Evolutionary conservation across 2,888 invertebrate genomes (phyloP).

Genomic region (Oscheius sp.): DNA sequence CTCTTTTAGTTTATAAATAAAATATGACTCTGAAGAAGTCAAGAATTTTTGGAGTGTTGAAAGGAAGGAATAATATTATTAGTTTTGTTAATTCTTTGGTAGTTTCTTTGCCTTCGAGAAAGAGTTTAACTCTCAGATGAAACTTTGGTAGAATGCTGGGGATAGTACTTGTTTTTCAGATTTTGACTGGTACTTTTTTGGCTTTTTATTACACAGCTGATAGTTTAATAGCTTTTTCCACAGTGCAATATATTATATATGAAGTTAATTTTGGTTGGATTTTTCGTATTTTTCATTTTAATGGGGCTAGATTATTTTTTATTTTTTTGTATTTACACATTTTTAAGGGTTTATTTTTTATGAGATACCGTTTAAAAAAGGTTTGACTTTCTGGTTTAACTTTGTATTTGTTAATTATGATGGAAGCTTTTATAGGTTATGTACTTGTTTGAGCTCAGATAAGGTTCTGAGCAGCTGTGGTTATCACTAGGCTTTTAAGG

Average conservation of each 20-base stretch:
- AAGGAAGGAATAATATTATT: constrained; percentile 51
- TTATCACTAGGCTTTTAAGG: constrained; percentile 84
- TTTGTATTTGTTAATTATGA: constrained; percentile 81
- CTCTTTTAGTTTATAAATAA: constrained; percentile 63
- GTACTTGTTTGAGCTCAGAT: constrained; percentile 85
- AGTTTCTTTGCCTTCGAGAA: constrained; percentile 53
- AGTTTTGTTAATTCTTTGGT: constrained; percentile 59
- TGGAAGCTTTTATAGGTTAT: constrained; percentile 84
- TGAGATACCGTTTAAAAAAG: constrained; percentile 76
- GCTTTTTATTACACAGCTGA: constrained; percentile 72
- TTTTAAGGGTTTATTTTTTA: constrained; percentile 75
- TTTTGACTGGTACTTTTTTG: constrained; percentile 73
- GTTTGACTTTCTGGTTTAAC: constrained; percentile 81
- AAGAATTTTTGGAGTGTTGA: constrained; percentile 58
- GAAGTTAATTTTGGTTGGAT: constrained; percentile 71
- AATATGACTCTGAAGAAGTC: constrained; percentile 63
- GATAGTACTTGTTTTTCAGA: constrained; percentile 71
- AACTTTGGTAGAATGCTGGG: constrained; percentile 74
- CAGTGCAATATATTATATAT: constrained; percentile 72
- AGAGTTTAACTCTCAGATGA: constrained; percentile 66
- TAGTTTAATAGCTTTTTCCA: constrained; percentile 71
- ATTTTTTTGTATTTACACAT: constrained; percentile 66
- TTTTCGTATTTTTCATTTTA: constrained; percentile 65
- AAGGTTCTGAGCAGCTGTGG: constrained; percentile 85
- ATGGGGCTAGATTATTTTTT: constrained; percentile 63